Evolutionary conservation across 2,888 invertebrate genomes (phyloP).

Genomic region (Pelosia muscerda): DNA sequence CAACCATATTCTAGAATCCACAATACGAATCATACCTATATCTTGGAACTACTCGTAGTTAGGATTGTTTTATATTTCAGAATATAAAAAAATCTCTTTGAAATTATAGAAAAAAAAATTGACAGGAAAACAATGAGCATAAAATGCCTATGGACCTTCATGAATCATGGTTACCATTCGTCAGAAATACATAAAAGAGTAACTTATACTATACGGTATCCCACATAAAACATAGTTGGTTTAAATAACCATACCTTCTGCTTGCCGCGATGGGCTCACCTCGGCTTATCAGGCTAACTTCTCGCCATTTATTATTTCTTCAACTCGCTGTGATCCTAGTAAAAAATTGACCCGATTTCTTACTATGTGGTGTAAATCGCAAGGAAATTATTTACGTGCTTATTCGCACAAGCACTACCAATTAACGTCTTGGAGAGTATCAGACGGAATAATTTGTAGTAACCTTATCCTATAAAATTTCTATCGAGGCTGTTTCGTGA

Average conservation of each 20-base stretch:
- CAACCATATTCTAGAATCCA: no score
- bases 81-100: no score
- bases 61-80: no score
- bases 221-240: slow-evolving; percentile 11
- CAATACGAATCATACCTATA: no score
- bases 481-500: neutral
- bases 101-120: neutral
- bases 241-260: slow-evolving; percentile 19
- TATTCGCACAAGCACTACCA: no score
- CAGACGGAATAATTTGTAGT: no score
- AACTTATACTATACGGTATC: slow-evolving; percentile 10
- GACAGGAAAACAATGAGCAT: neutral
- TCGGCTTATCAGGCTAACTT: slow-evolving; percentile 39
- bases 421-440: no score
- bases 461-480: no score
- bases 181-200: slow-evolving; percentile 8
- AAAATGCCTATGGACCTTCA: neutral
- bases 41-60: no score
- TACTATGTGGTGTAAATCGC: no score
- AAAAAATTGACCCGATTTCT: slow-evolving; percentile 3
- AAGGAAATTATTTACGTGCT: no score
- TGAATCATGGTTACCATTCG: neutral
- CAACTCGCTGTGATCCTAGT: slow-evolving; percentile 32
- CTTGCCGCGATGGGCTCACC: slow-evolving; percentile 32
- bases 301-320: slow-evolving; percentile 40